These are phyloP conservation scores for Oreortyx pictus DNA, from an alignment of 2,797 vertebrate species.

Conservation along the genomic window DNA sequence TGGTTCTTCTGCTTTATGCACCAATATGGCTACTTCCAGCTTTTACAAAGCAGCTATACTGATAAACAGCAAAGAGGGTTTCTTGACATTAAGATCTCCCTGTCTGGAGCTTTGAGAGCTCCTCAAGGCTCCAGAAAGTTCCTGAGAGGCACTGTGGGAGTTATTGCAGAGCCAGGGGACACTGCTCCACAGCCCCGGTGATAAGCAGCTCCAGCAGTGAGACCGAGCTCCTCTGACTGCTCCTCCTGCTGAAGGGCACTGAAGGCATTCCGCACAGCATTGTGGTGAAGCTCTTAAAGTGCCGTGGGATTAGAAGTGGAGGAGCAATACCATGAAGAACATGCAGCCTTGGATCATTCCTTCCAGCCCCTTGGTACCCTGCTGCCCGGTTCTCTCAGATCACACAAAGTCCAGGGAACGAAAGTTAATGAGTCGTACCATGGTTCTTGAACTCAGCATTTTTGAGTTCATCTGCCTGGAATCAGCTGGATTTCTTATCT, in stretches of 20 bases:
- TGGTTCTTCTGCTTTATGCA: neutral
- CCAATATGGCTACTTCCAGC: neutral
- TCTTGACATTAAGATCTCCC: neutral
- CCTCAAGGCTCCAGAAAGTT: neutral
- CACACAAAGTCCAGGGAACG: neutral
- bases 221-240: neutral
- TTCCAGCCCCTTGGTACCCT: neutral
- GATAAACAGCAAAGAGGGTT: neutral
- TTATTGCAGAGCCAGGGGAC: neutral
- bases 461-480: neutral
- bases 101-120: neutral
- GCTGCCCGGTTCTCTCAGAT: neutral
- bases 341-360: neutral
- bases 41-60: neutral
- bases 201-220: neutral
- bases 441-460: neutral
- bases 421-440: neutral
- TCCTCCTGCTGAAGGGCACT: neutral
- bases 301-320: neutral
- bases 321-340: neutral
- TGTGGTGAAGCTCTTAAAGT: neutral
- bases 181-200: neutral
- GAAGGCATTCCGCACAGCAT: neutral
- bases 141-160: neutral
- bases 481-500: neutral